phyloP scores from a whole-genome alignment of 92 coral and sea anemone species.

The Phenganax stokvisi region DNA sequence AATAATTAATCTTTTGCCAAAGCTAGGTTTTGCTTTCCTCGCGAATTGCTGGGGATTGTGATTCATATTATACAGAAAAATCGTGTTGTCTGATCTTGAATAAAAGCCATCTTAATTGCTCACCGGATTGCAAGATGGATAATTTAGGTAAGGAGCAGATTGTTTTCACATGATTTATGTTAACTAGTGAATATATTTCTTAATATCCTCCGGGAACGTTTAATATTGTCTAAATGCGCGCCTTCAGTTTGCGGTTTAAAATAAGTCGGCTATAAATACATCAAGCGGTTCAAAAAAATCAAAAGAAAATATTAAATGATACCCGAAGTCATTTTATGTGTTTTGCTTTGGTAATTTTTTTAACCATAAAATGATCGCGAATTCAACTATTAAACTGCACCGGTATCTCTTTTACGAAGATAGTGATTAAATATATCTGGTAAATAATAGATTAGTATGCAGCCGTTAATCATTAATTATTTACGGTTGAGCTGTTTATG shows the following conservation, averaged over 20 bases:
- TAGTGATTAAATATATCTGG: not conserved
- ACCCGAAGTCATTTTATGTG: no score
- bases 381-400: not conserved
- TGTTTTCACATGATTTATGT: not conserved
- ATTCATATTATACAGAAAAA: not conserved
- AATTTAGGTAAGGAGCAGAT: slow-evolving; percentile 23
- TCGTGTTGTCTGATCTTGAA: not conserved
- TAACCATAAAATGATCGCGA: not conserved
- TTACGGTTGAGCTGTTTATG: slow-evolving; percentile 15
- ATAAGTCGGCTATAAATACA: not conserved
- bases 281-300: no score
- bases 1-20: no score
- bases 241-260: slow-evolving; percentile 7
- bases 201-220: slow-evolving; percentile 12
- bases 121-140: not conserved
- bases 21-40: not conserved
- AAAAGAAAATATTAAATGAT: not conserved
- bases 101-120: not conserved
- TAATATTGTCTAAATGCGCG: slow-evolving; percentile 1
- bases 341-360: not conserved
- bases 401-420: no score
- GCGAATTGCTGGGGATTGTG: not conserved
- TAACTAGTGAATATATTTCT: slow-evolving; percentile 3
- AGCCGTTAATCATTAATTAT: slow-evolving; percentile 1
- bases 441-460: not conserved